Percentiles rank a stretch among this genome's conserved stretches.
Conservation (phyloP, 2,888 invertebrate genomes). For the Venusia cambrica region DNA sequence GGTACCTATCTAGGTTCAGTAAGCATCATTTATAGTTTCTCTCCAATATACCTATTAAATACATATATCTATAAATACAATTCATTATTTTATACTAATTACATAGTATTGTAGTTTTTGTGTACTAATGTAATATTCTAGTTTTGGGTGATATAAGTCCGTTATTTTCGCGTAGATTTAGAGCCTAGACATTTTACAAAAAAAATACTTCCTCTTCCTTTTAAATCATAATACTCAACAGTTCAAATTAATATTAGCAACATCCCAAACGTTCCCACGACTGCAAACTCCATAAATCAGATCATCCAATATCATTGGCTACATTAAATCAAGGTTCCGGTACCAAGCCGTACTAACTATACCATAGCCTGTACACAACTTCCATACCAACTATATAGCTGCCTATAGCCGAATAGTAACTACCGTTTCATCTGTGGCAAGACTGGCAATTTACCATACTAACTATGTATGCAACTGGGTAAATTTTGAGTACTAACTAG, state of each 20-base stretch:
- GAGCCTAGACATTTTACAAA: no score
- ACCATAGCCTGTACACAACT: neutral
- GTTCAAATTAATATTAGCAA: no score
- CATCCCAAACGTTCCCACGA: slow-evolving; percentile 60
- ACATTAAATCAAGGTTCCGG: slow-evolving; percentile 66
- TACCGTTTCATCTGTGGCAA: slow-evolving; percentile 34
- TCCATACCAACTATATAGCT: slow-evolving; percentile 1
- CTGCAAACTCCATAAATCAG: slow-evolving; percentile 63
- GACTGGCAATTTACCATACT: slow-evolving; percentile 40
- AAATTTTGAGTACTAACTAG: slow-evolving; percentile 4
- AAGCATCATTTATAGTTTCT: no score
- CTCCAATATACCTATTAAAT: no score
- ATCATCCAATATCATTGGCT: slow-evolving; percentile 71
- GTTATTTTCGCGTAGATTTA: no score
- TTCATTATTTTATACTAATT: no score
- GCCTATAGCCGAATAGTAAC: slow-evolving; percentile 23
- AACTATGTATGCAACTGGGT: slow-evolving; percentile 1
- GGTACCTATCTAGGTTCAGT: no score
- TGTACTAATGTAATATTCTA: no score
- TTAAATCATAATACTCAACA: no score
- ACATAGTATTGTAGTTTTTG: no score
- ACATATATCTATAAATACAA: slow-evolving; percentile 2
- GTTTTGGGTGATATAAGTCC: no score
- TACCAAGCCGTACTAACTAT: slow-evolving; percentile 28
- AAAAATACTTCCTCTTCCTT: no score